A percentile compares a stretch with the other conserved stretches of the same genome.
phyloP scores from a whole-genome alignment of 2,888 invertebrate genomes.

The Trachelus troglodyta region DNA sequence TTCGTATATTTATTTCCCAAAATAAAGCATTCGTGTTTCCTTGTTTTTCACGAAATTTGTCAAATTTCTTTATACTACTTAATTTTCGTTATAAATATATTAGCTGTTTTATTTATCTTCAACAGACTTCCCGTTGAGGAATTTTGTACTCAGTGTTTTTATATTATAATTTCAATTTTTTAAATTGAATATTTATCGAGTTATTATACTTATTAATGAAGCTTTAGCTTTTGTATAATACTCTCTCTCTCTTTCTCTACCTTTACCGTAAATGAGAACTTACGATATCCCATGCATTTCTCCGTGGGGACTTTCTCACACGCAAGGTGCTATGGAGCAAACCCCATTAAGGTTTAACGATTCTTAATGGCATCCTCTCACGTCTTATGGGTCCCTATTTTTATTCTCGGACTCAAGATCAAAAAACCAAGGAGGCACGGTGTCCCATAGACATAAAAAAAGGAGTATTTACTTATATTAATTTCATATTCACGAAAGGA shows the following conservation, averaged over 20 bases:
- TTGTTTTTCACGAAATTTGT: no score
- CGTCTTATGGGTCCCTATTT: neutral
- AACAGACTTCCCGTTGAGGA: no score
- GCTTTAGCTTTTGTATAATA: neutral
- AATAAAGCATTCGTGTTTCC: no score
- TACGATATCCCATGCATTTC: neutral
- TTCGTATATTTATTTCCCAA: no score
- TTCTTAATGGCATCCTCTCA: neutral
- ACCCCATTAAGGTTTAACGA: neutral
- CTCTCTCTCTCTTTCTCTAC: neutral
- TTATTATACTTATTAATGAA: neutral
- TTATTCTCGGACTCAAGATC: neutral
- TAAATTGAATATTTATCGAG: neutral
- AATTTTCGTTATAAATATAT: no score
- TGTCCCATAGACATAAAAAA: neutral
- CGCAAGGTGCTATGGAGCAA: neutral
- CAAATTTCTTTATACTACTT: no score
- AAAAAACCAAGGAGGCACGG: neutral
- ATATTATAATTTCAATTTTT: neutral
- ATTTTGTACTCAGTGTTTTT: neutral
- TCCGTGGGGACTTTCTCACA: neutral
- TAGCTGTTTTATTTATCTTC: no score
- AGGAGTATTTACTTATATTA: no score
- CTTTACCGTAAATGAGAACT: neutral
- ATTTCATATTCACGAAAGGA: no score